Evolutionary conservation across 2,888 invertebrate genomes (phyloP).

Genomic region (Eupithecia inturbata): DNA sequence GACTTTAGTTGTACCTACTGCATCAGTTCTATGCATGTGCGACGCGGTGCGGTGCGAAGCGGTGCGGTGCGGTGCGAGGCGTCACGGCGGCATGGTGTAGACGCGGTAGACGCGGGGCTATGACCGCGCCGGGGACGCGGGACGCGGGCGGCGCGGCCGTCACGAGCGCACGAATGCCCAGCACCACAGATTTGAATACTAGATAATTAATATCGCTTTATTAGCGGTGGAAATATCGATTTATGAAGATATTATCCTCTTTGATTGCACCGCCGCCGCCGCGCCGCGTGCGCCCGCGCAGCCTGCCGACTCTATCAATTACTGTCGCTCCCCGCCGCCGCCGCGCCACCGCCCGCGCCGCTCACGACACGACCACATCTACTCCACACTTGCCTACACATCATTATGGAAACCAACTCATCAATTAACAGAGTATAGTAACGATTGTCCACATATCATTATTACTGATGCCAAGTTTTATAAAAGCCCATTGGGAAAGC

Average conservation of each 20-base stretch:
- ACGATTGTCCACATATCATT: not conserved
- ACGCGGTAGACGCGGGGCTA: not conserved
- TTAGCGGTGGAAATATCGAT: conserved; percentile 80
- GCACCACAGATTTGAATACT: conserved; percentile 81
- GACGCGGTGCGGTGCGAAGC: not conserved
- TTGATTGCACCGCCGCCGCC: conserved; percentile 67
- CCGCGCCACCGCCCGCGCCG: conserved; percentile 26
- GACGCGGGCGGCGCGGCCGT: conserved; percentile 51
- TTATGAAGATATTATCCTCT: conserved; percentile 78
- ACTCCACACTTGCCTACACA: not conserved
- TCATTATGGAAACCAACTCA: not conserved
- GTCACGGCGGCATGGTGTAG: not conserved
- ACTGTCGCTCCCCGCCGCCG: conserved; percentile 42
- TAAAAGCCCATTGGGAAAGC: too few relatives aligned
- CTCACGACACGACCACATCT: not conserved
- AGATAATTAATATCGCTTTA: conserved; percentile 84
- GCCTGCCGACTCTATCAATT: conserved; percentile 51
- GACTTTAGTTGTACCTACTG: not conserved
- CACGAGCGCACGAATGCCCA: conserved; percentile 73
- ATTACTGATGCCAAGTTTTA: too few relatives aligned
- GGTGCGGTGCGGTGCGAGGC: not conserved
- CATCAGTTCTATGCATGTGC: too few relatives aligned
- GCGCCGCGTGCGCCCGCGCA: conserved; percentile 33
- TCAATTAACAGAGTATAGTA: not conserved
- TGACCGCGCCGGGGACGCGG: conserved; percentile 35